Base-by-base conservation (phyloP, 2,113 vertebrate genomes). In the Oryzias woworae region DNA sequence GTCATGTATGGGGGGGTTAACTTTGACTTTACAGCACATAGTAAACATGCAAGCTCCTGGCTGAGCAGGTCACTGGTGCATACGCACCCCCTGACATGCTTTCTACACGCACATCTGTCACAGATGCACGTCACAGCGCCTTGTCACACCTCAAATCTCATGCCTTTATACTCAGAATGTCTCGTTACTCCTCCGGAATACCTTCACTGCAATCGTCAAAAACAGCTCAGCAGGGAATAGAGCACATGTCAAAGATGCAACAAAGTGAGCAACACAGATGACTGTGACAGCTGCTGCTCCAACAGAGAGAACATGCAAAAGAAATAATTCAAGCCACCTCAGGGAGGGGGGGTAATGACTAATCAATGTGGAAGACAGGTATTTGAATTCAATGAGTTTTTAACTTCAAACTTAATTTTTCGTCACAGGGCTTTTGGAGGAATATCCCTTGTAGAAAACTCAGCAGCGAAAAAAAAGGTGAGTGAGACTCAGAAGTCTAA, bases 101-200 rank as follows among this genome's bases (percentile, higher is more conserved):
- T 69, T 59, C 71, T 53, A 67, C 73, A 69, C 78, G 73, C 69
- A 85, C 86, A 84, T 81, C 81, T 85, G 80, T 81, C 78, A 83
- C 61, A 66, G 55, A 72, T 47, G 56, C 62, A 73, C 56, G 62
- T 73, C 71, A 64, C 52, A 64, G 53, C 66, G 51, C 51, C 69
- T 24, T 57, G 62, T 57, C 58, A 48, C 14, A 61, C 52, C 48
- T 14, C 24, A 23, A 52, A 45, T n/a, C 74, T 60, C 53, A 62
- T 57, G 65, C n/a, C 62, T 55, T 60, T 66, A 15, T 44, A 52
- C 57, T 44, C 41, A 13, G 14, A 18, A 3, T 55, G 52, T 58
- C 43, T 80, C 53, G 53, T 55, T 44, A 3, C 62, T 16, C 57
- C 36, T 62, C 43, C 46, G 71, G 4, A n/a, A 45, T 36, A 55